Evolutionary conservation across 1,140 invertebrate species (phyloP).

Genomic region (Psilanteris sp.): DNA sequence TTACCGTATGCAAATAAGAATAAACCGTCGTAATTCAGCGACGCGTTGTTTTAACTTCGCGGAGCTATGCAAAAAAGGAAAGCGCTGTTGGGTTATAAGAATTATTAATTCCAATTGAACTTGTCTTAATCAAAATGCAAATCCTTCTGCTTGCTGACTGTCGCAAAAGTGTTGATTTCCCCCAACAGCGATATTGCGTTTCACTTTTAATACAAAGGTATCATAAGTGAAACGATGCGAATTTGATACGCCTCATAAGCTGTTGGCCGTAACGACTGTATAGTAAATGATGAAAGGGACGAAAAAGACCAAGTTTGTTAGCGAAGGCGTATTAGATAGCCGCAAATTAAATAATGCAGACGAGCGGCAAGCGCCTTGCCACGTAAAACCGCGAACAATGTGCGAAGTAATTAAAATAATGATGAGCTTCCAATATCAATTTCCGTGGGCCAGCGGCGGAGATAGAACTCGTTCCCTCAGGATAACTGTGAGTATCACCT

Average conservation of each 20-base stretch:
- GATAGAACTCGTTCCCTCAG: constrained; percentile 22
- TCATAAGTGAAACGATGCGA: constrained; percentile 38
- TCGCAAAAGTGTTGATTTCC: constrained; percentile 23
- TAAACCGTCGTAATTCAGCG: too few relatives aligned
- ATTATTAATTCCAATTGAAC: constrained; percentile 27
- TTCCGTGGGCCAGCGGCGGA: constrained; percentile 34
- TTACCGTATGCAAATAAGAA: too few relatives aligned
- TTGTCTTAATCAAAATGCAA: constrained; percentile 8
- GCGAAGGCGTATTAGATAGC: constrained; percentile 33
- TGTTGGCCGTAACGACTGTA: constrained; percentile 4
- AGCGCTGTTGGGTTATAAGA: neutral
- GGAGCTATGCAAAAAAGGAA: too few relatives aligned
- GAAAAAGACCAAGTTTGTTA: constrained; percentile 19
- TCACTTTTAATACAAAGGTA: constrained; percentile 46
- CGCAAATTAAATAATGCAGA: constrained; percentile 48
- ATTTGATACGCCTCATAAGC: constrained; percentile 46
- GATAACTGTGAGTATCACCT: constrained; percentile 46
- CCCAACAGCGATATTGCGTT: constrained; percentile 43
- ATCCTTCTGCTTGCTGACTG: neutral
- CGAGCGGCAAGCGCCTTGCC: constrained; percentile 8
- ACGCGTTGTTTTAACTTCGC: too few relatives aligned
- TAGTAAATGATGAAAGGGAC: constrained; percentile 6
- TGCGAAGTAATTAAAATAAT: constrained; percentile 67
- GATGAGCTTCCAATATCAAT: constrained; percentile 68
- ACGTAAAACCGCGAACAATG: constrained; percentile 43